Base-by-base conservation (phyloP, 2,888 invertebrate species). In the Campaea margaritaria region DNA sequence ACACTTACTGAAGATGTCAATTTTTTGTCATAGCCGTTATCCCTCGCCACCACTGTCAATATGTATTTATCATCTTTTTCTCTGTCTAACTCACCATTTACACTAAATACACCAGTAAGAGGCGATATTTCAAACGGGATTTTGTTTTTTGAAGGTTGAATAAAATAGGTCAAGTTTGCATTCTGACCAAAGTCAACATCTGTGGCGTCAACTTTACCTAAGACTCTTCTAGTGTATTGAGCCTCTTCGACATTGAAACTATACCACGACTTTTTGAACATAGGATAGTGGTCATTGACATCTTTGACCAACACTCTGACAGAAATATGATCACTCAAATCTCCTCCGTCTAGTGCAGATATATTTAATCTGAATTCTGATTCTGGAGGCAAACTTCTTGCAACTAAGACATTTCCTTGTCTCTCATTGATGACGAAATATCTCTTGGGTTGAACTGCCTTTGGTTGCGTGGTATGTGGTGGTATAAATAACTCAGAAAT, bases 171-270 rank as follows among this genome's bases (percentile, higher is more conserved):
- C 1, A 98, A 87, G 70, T 96, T 95, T 0, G 96, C 95, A 80
- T 98, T 97, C 68, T 94, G 93, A 0, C 96, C 97, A 74, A 94
- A 96, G 83, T 98, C 97, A 43, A 94, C 94, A 81, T 98, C 97
- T 0, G 94, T 93, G 0, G 97, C 97, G 65, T 95, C 94, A 9
- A 97, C 94, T 75, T 94, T 95, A 0, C 97, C 97, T 41, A 98
- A 86, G 3, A 95, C 93, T 65, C 94, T 94, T 67, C 94, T 93
- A 0, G 94, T 93, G 76, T 97, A 97, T 21, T 93, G 93, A 0
- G 97, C 96, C 87, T 98, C 98, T 51, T 95, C 94, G 0, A 96
- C 94, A 73, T 96, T 96, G 68, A 97, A 97, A 50, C 94, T 95
- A 78, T 97, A 97, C 95, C 95, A 96, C 0, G 96, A 94, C 69